Percentiles rank a stretch among this genome's conserved stretches.
These are phyloP conservation scores for Allobates femoralis DNA, from an alignment of 2,797 vertebrate species.

Conservation along the genomic window DNA sequence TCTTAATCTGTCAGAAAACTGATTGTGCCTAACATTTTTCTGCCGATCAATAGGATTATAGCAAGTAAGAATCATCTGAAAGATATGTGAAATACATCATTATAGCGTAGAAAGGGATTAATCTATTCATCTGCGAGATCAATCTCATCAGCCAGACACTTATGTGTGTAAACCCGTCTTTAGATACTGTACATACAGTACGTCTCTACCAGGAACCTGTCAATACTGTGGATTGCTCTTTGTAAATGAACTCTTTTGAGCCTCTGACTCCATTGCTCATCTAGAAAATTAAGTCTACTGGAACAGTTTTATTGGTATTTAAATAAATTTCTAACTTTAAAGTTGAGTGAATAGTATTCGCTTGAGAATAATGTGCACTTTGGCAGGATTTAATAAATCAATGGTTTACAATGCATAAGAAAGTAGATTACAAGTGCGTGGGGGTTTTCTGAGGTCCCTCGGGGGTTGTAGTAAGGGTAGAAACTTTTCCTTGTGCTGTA, in stretches of 20 bases:
- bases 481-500: constrained; percentile 22
- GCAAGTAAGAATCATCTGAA: too few species aligned
- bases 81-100: too few species aligned
- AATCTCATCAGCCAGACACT: too few species aligned
- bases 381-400: constrained; percentile 23
- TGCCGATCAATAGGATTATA: too few species aligned
- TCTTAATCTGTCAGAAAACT: too few species aligned
- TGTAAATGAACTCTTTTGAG: background rate
- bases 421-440: constrained; percentile 17
- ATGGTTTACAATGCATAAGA: constrained; percentile 21
- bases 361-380: constrained; percentile 18
- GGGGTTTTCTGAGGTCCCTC: constrained; percentile 23
- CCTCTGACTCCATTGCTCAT: background rate
- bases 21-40: too few species aligned
- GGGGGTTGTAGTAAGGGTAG: constrained; percentile 27
- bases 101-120: too few species aligned
- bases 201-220: background rate
- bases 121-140: too few species aligned
- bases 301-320: background rate
- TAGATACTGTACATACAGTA: too few species aligned
- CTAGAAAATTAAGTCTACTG: background rate
- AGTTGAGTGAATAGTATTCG: background rate
- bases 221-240: background rate
- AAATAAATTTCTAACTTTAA: constrained; percentile 11
- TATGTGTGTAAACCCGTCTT: too few species aligned